Percentiles rank a stretch among this genome's conserved stretches.
phyloP scores from a whole-genome alignment of 2,113 vertebrate genomes.

The cattle (Bos taurus) region DNA sequence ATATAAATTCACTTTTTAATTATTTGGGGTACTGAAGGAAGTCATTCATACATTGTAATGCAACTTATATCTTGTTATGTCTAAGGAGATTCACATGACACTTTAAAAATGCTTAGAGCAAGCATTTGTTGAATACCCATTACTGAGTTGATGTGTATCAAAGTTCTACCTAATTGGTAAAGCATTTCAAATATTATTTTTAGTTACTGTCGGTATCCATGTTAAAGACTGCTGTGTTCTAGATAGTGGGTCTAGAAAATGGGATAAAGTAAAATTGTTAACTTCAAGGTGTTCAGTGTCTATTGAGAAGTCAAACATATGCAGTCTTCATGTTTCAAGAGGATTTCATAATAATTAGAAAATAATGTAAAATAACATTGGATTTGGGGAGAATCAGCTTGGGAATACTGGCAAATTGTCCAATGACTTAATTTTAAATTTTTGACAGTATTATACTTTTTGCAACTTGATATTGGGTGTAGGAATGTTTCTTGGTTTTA shows the following conservation, averaged over 20 bases:
- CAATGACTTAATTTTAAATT: background rate
- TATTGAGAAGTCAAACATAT: background rate
- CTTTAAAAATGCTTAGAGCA: background rate
- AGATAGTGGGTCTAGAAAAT: background rate
- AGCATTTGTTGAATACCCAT: background rate
- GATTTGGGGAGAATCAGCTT: background rate
- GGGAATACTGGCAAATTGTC: background rate
- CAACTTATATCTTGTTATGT: background rate
- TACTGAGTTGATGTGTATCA: background rate
- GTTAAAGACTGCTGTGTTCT: background rate
- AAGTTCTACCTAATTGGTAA: background rate
- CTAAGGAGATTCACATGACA: background rate
- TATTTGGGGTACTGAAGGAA: background rate
- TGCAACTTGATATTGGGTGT: background rate
- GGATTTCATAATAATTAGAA: background rate
- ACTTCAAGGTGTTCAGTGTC: background rate
- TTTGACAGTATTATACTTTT: background rate
- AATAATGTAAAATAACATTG: background rate
- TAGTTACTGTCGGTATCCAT: background rate
- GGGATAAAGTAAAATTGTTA: background rate
- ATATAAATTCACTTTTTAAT: background rate
- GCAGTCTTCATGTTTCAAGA: background rate
- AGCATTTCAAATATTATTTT: background rate
- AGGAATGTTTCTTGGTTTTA: background rate
- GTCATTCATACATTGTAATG: slow-evolving; percentile 5